Base-by-base conservation (phyloP, 2,888 invertebrate species). In the Trilocha varians region DNA sequence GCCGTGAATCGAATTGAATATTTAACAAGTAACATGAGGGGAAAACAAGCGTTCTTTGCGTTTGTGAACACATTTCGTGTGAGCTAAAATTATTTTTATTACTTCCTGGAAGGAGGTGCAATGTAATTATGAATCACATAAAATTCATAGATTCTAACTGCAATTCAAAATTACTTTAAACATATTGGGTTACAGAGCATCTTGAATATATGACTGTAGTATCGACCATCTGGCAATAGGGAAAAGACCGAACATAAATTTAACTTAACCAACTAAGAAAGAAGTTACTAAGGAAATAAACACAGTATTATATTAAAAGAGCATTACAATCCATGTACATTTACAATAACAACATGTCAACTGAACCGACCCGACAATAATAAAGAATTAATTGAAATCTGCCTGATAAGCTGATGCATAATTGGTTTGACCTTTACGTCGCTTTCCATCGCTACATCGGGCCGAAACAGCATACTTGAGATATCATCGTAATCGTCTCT, bases 1-100 rank as follows among this genome's bases (percentile, higher is more conserved):
- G 62, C 64, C 55, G 65, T 65, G 59, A 71, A 62, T 63, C 63
- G 62, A 67, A 69, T 66, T 65, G 68, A 71, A 75, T 76, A 70
- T 70, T 67, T 61, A 69, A 69, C 55, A 53, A 62, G 55, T 45
- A 53, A 54, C 58, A 53, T 58, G 62, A 60, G 62, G 62, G 65
- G 61, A 65, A 71, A 70, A 68, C 65, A 63, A 57, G 54, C 43
- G 44, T 46, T 51, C 48, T 35, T 47, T 43, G 44, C 39, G 44
- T 53, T 50, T 41, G 45, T 44, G 42, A 42, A 46, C 44, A 43
- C 16, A 13, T 39, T 43, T 41, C 33, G 36, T 40, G 35, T 32
- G 15, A 38, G 16, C 32, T 41, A 43, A 55, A 53, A 42, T 48
- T 51, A 36, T 38, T 49, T 53, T 54, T 53, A 54, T 57, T 47